Percentiles rank a stretch among this genome's conserved stretches.
Evolutionary conservation across 2,888 invertebrate species (phyloP).

Genomic region (Temnothorax ravouxi): DNA sequence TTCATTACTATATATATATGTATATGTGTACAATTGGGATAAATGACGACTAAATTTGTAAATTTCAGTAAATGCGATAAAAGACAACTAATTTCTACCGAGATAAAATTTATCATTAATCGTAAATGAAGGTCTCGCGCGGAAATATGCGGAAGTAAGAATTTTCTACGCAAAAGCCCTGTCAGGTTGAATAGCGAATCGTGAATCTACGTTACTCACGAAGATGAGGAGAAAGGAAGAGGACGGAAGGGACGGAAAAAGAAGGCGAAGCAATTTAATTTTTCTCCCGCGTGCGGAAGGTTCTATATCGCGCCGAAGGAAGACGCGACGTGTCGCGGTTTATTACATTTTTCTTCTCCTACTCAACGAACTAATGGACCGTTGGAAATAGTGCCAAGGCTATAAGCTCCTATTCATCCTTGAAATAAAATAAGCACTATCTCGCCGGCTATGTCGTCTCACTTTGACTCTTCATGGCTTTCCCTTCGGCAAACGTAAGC

Average conservation of each 20-base stretch:
- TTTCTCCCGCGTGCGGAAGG: constrained; percentile 71
- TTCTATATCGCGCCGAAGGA: constrained; percentile 73
- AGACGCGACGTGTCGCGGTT: constrained; percentile 79
- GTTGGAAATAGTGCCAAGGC: constrained; percentile 81
- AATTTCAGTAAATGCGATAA: neutral
- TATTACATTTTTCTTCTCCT: constrained; percentile 81
- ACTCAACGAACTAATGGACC: constrained; percentile 79
- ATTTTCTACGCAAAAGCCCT: constrained; percentile 51
- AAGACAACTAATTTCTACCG: constrained; percentile 15
- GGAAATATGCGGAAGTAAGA: constrained; percentile 34
- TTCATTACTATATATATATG: neutral
- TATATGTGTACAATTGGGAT: neutral
- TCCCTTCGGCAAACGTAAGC: neutral
- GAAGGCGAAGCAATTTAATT: constrained; percentile 79
- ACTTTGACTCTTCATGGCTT: constrained; percentile 34
- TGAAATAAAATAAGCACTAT: constrained; percentile 44
- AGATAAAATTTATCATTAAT: constrained; percentile 38
- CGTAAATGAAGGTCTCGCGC: constrained; percentile 31
- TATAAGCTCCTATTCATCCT: constrained; percentile 53
- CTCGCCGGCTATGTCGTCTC: constrained; percentile 57
- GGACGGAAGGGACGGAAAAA: constrained; percentile 53
- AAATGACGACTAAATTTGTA: neutral
- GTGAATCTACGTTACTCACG: constrained; percentile 50
- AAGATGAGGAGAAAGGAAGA: constrained; percentile 42
- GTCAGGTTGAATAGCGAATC: constrained; percentile 57